A percentile compares a stretch with the other conserved stretches of the same genome.
Evolutionary conservation across 2,113 vertebrate genomes (phyloP).

Genomic region (Seriola aureovittata): DNA sequence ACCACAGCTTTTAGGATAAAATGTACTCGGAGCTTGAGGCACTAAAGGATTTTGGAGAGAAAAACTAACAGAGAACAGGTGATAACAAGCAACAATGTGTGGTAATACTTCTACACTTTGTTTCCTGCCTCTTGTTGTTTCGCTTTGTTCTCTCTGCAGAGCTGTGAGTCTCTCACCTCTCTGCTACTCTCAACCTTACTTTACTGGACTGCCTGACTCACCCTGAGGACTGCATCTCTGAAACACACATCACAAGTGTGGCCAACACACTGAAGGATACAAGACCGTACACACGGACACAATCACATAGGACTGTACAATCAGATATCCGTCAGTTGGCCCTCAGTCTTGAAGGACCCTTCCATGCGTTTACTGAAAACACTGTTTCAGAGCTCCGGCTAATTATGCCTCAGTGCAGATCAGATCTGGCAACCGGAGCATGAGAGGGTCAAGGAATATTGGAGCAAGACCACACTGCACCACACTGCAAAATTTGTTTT

Average conservation of each 20-base stretch:
- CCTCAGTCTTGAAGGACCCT: neutral
- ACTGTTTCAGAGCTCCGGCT: conserved; percentile 27
- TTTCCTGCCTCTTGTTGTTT: neutral
- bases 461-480: conserved; percentile 3
- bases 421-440: conserved; percentile 10
- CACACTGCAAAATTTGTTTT: neutral
- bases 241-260: neutral
- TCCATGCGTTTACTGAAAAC: conserved; percentile 23
- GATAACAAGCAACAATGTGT: neutral
- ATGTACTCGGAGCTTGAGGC: neutral
- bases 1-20: neutral
- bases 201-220: neutral
- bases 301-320: neutral
- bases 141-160: neutral
- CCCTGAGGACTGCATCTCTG: neutral
- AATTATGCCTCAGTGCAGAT: conserved; percentile 34
- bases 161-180: neutral
- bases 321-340: neutral
- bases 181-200: neutral
- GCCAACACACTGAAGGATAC: neutral
- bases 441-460: conserved; percentile 25
- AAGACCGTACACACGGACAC: neutral
- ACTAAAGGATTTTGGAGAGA: neutral
- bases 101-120: neutral
- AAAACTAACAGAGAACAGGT: neutral